Evolutionary conservation across 2,888 invertebrate species (phyloP), one percentile per base, ranked within the genome.

Genomic region (Drosophila koepferae): DNA sequence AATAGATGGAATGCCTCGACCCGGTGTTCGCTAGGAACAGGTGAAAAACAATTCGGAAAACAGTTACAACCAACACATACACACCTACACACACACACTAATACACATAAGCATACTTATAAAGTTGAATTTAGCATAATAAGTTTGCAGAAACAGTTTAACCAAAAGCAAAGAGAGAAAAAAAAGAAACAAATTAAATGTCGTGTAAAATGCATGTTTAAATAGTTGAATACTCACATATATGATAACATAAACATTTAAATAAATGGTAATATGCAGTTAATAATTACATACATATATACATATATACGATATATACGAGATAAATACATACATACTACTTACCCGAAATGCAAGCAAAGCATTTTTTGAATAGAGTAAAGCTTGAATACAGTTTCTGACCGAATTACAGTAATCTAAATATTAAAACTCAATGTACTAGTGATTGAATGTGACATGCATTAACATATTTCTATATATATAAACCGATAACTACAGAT

Each of bases 171-270:
- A 31, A 51, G 31, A 31, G 7, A 12, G 36, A 12, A 1, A 12
- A 43, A 43, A 43, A 10, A 10, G 18, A 80, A 68, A 65, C 41
- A 89, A 86, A 58, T 62, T 85, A 85, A 85, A 75, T 89, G 85
- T 89, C 90, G 85, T 90, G 85, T 89, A 86, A 51, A 89, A 77
- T 83, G 86, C 89, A 83, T 89, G 81, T 85, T 89, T 65, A 40
- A 66, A 63, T 61, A 69, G 46, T 28, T 53, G 43, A 54, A 59
- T 53, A 69, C 40, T 49, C 28, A 63, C 34, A 56, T 63, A 53
- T 18, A 55, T 41, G 23, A 63, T 41, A 63, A 38, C 55, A 36
- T 38, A 54, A 56, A 31, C 43, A 56, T 56, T 18, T 38, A 46
- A 49, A 7, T 31, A 60, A 51, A 55, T 2, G 12, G 36, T 66